Conservation (phyloP, 2,113 vertebrate species). For the Cariama cristata region DNA sequence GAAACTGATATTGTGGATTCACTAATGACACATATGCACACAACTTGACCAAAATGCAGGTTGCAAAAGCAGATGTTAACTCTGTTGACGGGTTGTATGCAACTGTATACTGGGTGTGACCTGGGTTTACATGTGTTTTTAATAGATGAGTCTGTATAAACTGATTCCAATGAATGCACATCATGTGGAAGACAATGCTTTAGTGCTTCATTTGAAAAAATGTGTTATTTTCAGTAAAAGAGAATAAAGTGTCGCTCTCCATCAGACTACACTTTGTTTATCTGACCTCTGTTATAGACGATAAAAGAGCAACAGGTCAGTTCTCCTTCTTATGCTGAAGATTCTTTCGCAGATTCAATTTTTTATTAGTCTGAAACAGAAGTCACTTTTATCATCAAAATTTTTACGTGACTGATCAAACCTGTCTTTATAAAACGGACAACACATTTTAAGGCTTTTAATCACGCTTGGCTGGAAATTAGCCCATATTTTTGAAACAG, state of each 20-base stretch:
- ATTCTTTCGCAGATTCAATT: background rate
- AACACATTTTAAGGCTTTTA: background rate
- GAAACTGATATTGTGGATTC: background rate
- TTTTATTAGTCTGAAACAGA: background rate
- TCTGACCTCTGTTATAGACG: background rate
- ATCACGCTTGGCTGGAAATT: background rate
- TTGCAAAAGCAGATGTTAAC: background rate
- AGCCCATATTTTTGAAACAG: background rate
- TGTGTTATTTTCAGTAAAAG: background rate
- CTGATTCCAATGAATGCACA: background rate
- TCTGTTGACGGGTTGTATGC: background rate
- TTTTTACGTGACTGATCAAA: background rate
- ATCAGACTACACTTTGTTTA: background rate
- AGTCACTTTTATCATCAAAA: background rate
- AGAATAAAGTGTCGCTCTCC: background rate
- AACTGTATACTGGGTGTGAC: background rate
- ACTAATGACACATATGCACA: background rate
- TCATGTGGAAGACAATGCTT: constrained; percentile 7
- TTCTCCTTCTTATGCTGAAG: background rate
- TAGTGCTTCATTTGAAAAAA: background rate
- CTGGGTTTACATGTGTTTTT: constrained; percentile 33
- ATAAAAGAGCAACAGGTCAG: background rate
- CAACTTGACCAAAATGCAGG: background rate
- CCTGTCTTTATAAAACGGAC: background rate
- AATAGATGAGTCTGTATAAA: constrained; percentile 11